Conservation (phyloP, 1,140 invertebrate genomes). For the Drosophila parvula region DNA sequence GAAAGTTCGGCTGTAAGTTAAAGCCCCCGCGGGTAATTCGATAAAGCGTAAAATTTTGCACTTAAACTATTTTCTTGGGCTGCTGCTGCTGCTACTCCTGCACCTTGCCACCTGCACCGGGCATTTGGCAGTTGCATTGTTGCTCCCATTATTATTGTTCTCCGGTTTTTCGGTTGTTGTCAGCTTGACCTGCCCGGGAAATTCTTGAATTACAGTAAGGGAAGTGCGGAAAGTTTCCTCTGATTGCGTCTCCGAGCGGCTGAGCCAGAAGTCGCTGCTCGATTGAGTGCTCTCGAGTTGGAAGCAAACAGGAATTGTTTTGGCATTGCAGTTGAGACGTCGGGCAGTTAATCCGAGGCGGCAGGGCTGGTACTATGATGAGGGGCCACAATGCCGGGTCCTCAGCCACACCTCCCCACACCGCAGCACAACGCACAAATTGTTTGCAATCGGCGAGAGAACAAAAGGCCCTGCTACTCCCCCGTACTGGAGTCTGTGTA, state of each 20-base stretch:
- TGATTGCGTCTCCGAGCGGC: constrained; percentile 56
- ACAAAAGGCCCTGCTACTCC: constrained; percentile 28
- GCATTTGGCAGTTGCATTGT: constrained; percentile 66
- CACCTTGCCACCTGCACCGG: constrained; percentile 1
- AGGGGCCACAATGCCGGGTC: background rate
- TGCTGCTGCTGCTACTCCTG: constrained; percentile 7
- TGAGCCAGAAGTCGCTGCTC: constrained; percentile 24
- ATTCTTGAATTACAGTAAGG: constrained; percentile 59
- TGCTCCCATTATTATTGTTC: constrained; percentile 46
- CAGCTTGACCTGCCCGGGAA: constrained; percentile 59
- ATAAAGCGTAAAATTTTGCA: constrained; percentile 83
- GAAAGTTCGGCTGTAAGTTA: constrained; percentile 74
- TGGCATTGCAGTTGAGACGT: constrained; percentile 9
- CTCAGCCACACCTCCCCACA: background rate
- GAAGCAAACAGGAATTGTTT: constrained; percentile 23
- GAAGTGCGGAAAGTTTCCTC: constrained; percentile 53
- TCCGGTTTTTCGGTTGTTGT: constrained; percentile 35
- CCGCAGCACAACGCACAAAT: constrained; percentile 18
- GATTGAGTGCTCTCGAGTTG: constrained; percentile 44
- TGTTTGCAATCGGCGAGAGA: constrained; percentile 30
- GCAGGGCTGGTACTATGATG: background rate
- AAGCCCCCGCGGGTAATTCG: constrained; percentile 82
- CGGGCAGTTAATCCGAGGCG: constrained; percentile 31
- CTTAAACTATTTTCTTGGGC: constrained; percentile 76
- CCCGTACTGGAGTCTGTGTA: constrained; percentile 1